Base-by-base conservation (phyloP, 1,140 invertebrate species). In the Drosophila ficusphila region DNA sequence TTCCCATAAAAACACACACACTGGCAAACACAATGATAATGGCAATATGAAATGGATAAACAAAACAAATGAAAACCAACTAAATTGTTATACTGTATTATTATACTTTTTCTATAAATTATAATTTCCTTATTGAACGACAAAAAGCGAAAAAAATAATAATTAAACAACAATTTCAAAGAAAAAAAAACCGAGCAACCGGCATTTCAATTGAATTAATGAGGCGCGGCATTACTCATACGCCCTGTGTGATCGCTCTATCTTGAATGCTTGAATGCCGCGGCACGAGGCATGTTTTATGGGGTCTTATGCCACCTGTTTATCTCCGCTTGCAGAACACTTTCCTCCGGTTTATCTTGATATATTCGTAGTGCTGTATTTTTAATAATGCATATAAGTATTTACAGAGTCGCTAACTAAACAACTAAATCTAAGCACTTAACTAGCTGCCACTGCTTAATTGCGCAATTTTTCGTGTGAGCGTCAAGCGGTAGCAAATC, bases 51-150 rank as follows among this genome's bases (percentile, higher is more conserved):
- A 77, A 56, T 71, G 60, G 52, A 74, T 72, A 41, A 60, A 48
- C 25, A 71, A 60, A 52, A 49, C 62, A 57, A 70, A 58, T 44
- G 46, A 54, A 75, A 78, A 76, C 56, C 60, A 90, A 90, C 89
- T 88, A 88, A 90, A 90, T 90, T 90, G 89, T 90, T 90, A 90
- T 90, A 90, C 89, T 83, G 89, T 89, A 90, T 90, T 90, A 90
- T 90, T 90, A 90, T 90, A 90, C 89, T 90, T 90, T 90, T 90
- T 90, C 89, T 90, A 90, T 90, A 88, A 89, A 72, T 90, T 90
- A 90, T 90, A 78, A 90, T 90, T 90, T 90, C 82, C 73, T 88
- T 88, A 90, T 79, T 86, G 79, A 90, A 79, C 69, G 86, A 83
- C 51, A 82, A 77, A 90, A 77, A 67, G 62, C 85, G 74, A 81